phyloP scores from a whole-genome alignment of 2,797 vertebrate species.

The Gobio occitaniae region DNA sequence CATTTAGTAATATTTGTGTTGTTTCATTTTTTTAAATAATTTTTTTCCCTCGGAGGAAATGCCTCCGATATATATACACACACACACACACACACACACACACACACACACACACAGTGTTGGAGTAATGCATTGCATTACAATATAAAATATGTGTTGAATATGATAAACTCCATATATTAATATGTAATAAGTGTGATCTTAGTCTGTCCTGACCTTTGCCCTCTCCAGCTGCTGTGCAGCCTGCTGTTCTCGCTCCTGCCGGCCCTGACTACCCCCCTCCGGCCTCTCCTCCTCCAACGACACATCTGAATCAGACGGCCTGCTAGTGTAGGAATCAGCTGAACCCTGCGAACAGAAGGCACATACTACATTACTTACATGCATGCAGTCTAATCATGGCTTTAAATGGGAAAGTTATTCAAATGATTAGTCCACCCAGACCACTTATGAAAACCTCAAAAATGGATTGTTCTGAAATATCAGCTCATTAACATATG shows the following conservation, averaged over 20 bases:
- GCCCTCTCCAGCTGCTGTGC: constrained; percentile 93
- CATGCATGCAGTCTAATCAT: neutral
- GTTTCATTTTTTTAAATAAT: too few species aligned
- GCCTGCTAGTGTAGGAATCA: constrained; percentile 97
- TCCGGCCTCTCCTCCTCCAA: constrained; percentile 96
- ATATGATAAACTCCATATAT: neutral
- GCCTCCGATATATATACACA: too few species aligned
- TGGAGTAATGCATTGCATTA: neutral
- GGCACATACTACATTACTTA: constrained; percentile 10
- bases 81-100: too few species aligned
- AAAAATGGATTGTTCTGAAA: neutral
- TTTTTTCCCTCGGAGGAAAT: too few species aligned
- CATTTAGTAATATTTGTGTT: too few species aligned
- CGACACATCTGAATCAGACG: constrained; percentile 96
- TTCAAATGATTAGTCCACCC: neutral
- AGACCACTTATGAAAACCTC: neutral
- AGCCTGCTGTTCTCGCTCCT: constrained; percentile 94
- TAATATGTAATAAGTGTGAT: neutral
- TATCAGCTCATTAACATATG: constrained; percentile 1
- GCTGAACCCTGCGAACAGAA: constrained; percentile 87
- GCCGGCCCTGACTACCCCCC: constrained; percentile 82
- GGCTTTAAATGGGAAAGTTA: neutral
- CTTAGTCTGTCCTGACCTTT: constrained; percentile 79
- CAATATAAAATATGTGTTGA: neutral
- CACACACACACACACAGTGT: too few species aligned